A percentile compares a stretch with the other conserved stretches of the same genome.
Conservation (phyloP, 1,140 invertebrate species). For the Dufourea novaeangliae region DNA sequence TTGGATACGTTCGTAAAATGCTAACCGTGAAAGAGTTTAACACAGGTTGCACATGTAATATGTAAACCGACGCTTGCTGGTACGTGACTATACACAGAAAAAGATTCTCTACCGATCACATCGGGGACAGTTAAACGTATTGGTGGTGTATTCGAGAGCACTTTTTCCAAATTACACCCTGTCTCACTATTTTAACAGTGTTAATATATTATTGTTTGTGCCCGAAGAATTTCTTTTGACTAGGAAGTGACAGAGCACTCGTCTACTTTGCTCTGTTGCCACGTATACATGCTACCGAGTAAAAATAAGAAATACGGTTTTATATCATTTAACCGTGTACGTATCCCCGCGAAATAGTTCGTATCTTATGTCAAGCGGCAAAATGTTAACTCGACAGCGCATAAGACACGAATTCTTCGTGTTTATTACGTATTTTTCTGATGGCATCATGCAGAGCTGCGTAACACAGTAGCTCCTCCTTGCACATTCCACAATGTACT, state of each 20-base stretch:
- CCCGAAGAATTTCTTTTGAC: conserved; percentile 74
- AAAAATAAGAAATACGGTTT: conserved; percentile 69
- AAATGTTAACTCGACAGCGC: conserved; percentile 52
- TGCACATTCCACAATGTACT: conserved; percentile 80
- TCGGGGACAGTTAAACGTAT: conserved; percentile 24
- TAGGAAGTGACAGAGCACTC: conserved; percentile 77
- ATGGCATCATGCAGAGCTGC: conserved; percentile 80
- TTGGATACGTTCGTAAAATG: conserved; percentile 19
- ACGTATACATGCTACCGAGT: conserved; percentile 73
- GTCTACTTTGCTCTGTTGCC: conserved; percentile 78
- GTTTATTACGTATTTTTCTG: conserved; percentile 65
- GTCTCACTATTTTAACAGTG: conserved; percentile 38
- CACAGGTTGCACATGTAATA: conserved; percentile 60
- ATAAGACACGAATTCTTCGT: conserved; percentile 51
- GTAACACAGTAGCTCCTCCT: conserved; percentile 81
- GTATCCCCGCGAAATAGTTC: conserved; percentile 22
- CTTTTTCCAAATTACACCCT: conserved; percentile 23
- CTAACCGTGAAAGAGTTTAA: conserved; percentile 40
- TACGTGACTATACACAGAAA: conserved; percentile 31
- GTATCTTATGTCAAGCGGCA: conserved; percentile 61
- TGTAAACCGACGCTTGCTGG: conserved; percentile 56
- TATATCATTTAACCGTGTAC: conserved; percentile 45
- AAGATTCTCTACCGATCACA: conserved; percentile 4
- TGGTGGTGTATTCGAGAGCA: neutral
- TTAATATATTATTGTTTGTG: conserved; percentile 62